Percentiles rank a stretch among this genome's conserved stretches.
Evolutionary conservation across 2,888 invertebrate species (phyloP).

Genomic region (Andrena trimmerana): DNA sequence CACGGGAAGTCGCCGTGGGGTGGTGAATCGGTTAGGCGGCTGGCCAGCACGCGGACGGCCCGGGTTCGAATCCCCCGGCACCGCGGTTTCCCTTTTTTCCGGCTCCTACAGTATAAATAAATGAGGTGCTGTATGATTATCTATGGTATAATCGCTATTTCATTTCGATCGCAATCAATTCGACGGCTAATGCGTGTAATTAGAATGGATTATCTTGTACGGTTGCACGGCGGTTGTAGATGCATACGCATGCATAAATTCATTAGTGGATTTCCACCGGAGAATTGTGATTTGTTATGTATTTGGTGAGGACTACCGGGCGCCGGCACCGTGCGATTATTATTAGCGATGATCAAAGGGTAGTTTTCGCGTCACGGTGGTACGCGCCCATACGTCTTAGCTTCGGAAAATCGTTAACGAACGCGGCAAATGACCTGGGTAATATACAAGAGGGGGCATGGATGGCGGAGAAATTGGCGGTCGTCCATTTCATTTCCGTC

Average conservation of each 20-base stretch:
- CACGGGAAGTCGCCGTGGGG: no score
- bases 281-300: constrained; percentile 9
- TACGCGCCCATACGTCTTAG: constrained; percentile 29
- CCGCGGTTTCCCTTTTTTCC: no score
- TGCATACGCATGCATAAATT: not conserved
- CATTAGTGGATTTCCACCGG: not conserved
- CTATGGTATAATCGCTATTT: no score
- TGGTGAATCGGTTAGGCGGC: no score
- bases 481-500: constrained; percentile 60
- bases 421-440: constrained; percentile 42
- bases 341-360: constrained; percentile 62
- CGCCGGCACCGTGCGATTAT: constrained; percentile 43
- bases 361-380: constrained; percentile 48
- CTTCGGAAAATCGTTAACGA: constrained; percentile 54
- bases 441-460: constrained; percentile 4
- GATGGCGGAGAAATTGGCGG: constrained; percentile 53
- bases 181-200: no score
- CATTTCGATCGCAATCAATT: no score
- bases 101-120: no score
- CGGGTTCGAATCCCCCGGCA: no score
- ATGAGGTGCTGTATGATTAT: no score
- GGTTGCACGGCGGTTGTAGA: no score
- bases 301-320: constrained; percentile 21
- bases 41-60: no score
- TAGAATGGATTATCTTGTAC: no score